phyloP scores from a whole-genome alignment of 2,797 vertebrate genomes.

The Lepidocolaptes lacrymiger region DNA sequence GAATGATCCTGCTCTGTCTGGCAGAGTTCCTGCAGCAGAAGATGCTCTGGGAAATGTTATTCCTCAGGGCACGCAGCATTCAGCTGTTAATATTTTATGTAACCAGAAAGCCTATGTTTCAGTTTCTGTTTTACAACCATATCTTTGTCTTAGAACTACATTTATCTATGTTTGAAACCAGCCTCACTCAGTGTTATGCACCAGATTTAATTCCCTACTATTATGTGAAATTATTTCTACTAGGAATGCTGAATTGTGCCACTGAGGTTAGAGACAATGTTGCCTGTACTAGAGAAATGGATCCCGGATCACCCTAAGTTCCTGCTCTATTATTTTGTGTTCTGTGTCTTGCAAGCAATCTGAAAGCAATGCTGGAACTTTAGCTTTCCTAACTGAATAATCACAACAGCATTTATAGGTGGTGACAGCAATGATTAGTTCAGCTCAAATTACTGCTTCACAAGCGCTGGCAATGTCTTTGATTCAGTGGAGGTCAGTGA shows the following conservation, averaged over 20 bases:
- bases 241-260: not conserved
- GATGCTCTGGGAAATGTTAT: not conserved
- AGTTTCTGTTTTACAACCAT: not conserved
- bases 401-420: not conserved
- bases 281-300: not conserved
- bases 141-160: not conserved
- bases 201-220: not conserved
- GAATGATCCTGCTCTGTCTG: not conserved
- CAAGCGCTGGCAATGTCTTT: not conserved
- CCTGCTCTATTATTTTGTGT: not conserved
- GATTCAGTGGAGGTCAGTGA: not conserved
- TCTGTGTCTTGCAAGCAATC: not conserved
- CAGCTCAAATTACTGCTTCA: not conserved
- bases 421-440: not conserved
- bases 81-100: constrained; percentile 9
- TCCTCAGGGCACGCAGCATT: not conserved
- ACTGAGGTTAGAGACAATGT: not conserved
- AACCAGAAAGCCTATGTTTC: not conserved
- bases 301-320: not conserved
- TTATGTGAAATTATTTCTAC: not conserved
- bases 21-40: constrained; percentile 8
- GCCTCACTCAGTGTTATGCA: not conserved
- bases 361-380: not conserved
- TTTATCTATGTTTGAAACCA: not conserved
- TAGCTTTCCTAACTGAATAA: not conserved